These are phyloP conservation scores for Proterorhinus semilunaris DNA, from an alignment of 2,113 vertebrate genomes.

Conservation along the genomic window DNA sequence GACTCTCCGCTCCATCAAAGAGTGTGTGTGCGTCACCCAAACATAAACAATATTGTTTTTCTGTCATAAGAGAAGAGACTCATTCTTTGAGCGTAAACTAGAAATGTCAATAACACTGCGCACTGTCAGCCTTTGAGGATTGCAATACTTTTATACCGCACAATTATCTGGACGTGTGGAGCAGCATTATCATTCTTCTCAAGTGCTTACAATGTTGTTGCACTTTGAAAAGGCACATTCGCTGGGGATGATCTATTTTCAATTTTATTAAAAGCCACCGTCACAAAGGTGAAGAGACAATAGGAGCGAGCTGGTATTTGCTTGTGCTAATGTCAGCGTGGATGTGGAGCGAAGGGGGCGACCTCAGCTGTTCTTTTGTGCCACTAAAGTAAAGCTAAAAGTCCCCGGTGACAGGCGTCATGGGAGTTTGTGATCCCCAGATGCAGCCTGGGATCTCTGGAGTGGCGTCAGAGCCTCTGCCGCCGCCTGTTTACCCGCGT, in stretches of 20 bases:
- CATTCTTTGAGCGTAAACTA: conserved; percentile 2
- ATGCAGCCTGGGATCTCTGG: conserved; percentile 14
- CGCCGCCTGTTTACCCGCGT: conserved; percentile 36
- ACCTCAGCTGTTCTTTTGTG: conserved; percentile 37
- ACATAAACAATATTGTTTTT: conserved; percentile 9
- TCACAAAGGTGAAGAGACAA: conserved; percentile 5
- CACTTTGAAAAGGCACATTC: not conserved
- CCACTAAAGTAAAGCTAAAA: conserved; percentile 41
- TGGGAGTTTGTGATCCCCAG: conserved; percentile 25
- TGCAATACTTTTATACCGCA: not conserved
- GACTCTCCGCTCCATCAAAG: conserved; percentile 35
- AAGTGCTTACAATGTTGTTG: not conserved
- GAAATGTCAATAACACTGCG: conserved; percentile 4
- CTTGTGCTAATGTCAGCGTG: conserved; percentile 10
- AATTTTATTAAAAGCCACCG: conserved; percentile 3
- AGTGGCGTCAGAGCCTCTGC: conserved; percentile 15
- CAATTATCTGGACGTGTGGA: not conserved
- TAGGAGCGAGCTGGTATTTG: not conserved
- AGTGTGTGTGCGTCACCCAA: not conserved
- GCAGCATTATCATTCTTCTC: not conserved
- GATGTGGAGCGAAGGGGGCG: conserved; percentile 29
- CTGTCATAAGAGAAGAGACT: conserved; percentile 1
- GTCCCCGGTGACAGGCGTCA: conserved; percentile 24
- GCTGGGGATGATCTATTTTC: not conserved
- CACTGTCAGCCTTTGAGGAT: conserved; percentile 4